Evolutionary conservation across 2,113 vertebrate species (phyloP), one percentile per base, ranked within the genome.

Genomic region (Misgurnus anguillicaudatus): DNA sequence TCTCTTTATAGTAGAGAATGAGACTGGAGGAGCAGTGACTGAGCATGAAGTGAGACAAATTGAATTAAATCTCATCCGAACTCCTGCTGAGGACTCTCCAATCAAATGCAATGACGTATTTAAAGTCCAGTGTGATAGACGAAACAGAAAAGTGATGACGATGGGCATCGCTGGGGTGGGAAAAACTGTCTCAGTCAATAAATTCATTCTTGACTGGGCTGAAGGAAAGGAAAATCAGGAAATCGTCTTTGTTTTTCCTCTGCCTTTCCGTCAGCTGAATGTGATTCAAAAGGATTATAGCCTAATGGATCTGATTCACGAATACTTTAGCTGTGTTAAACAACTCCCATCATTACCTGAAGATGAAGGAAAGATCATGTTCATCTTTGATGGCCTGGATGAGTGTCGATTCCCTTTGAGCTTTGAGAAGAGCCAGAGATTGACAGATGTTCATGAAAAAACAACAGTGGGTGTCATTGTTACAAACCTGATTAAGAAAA

Each of bases 251-350:
- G 24, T 77, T 0, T 82, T 86, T 19, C 24, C 74, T 7, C 75
- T 86, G 39, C 82, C 80, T 11, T 86, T 86, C 60, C 78, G 82
- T 42, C 7, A 4, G 21, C n/a, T 73, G 10, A 73, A 73, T 17
- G 6, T 74, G 0, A 31, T 41, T 24, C 42, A 2, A 31, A 47
- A 47, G 0, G 0, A 75, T 0, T 36, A 7, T 14, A 64, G 60
- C 64, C 39, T 75, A n/a, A 64, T 64, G 61, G 45, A 3, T 13
- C 60, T 75, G 10, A 9, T 75, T 6, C 5, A 64, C 24, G 0
- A 75, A 11, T 51, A 4, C 10, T 47, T 75, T 38, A 60, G 19
- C 19, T 42, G 3, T 17, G 2, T 24, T 38, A 17, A 19, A 39
- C 41, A 39, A 14, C 62, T 64, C 3, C 2, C 38, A 6, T 62